Conservation (phyloP, 2,113 vertebrate species). For the Tachycineta bicolor region DNA sequence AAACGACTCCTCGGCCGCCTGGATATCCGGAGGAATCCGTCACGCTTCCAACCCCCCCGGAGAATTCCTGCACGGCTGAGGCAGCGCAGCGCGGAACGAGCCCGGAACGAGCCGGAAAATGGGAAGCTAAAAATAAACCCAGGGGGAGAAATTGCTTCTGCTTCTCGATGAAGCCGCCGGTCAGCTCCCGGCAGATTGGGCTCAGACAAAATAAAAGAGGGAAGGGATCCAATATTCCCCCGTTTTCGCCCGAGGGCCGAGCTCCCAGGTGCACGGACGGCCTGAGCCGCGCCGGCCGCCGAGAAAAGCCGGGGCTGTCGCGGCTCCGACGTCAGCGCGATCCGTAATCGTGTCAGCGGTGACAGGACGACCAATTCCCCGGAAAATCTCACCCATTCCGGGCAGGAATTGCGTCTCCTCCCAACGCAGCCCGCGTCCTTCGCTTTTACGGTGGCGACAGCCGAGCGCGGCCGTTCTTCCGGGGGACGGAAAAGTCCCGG, state of each 20-base stretch:
- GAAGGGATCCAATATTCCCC: accelerated
- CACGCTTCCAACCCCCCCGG: background rate
- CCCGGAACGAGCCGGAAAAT: background rate
- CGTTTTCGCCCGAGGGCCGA: background rate
- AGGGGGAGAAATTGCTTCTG: accelerated
- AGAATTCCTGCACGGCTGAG: background rate
- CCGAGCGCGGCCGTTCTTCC: accelerated
- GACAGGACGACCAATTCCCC: background rate
- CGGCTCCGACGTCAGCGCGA: background rate
- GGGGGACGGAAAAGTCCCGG: background rate
- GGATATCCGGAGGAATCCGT: accelerated
- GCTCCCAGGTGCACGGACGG: accelerated
- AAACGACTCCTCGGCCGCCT: accelerated
- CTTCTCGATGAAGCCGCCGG: background rate
- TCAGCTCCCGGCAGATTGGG: accelerated
- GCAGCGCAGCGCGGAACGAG: background rate
- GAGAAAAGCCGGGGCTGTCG: background rate
- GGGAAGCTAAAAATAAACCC: background rate
- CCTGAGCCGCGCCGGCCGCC: too few relatives aligned
- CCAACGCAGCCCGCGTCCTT: background rate
- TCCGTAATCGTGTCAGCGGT: background rate
- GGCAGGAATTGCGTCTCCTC: background rate
- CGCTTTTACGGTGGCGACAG: accelerated
- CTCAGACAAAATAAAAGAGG: background rate
- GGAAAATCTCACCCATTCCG: background rate